Evolutionary conservation across 2,113 vertebrate species (phyloP), one percentile per base, ranked within the genome.

Genomic region (Myiozetetes cayanensis): DNA sequence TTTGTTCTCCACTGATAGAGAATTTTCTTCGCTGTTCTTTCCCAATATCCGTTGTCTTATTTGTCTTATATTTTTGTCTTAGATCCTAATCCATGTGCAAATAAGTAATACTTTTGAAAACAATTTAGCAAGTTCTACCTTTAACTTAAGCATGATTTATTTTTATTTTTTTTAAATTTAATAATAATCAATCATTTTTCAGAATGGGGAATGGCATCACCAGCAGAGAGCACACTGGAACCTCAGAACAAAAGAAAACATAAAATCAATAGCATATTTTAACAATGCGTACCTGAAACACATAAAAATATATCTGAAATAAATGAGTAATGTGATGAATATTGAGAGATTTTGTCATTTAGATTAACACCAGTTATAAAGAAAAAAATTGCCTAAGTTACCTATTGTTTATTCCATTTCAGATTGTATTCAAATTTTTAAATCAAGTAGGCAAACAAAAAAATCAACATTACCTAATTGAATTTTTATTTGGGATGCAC

Each of bases 221-320:
- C 93, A 96, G 81, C 91, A 94, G 92, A 96, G 94, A 95, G 87
- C 89, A 96, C 81, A 93, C 81, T 94, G 95, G 62, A 95, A 94
- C 93, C 78, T 95, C 67, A 89, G 77, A 93, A 81, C 85, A 96
- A 94, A 92, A 91, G 82, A 96, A 87, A 97, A 78, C 16, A 90
- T 71, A 85, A 97, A 96, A 88, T 93, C 62, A 67, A 67, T 49
- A 79, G 44, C 49, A 82, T 92, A 68, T 93, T 93, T 77, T 78
- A 92, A 89, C n/a, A 91, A 82, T 87, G 18, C 6, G 2, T 82
- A 41, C 41, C 58, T 53, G 70, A 94, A 95, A 96, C 65, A 95
- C 76, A 87, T 84, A 89, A 96, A 90, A 91, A 91, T 67, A 78
- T 55, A 77, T 72, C 37, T 86, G 93, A 90, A 94, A 90, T 53